phyloP scores from a whole-genome alignment of 2,797 vertebrate species.

The Helarctos malayanus region DNA sequence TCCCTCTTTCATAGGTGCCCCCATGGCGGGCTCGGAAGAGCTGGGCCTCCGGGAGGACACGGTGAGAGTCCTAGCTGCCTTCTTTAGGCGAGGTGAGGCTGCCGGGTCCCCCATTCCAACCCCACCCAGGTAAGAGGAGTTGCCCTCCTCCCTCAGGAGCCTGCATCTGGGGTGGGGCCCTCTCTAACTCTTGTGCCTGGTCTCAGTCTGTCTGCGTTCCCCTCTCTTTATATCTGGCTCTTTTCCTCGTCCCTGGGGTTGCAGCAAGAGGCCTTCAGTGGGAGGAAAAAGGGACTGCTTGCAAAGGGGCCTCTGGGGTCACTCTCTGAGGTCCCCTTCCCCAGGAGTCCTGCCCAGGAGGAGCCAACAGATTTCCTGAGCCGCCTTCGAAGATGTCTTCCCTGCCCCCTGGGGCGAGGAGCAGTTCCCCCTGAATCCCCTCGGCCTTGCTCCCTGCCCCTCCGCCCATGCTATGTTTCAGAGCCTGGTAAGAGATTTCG shows the following conservation, averaged over 20 bases:
- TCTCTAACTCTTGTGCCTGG: not conserved
- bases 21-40: slow-evolving; percentile 82
- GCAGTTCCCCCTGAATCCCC: slow-evolving; percentile 26
- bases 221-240: not conserved
- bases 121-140: slow-evolving; percentile 88
- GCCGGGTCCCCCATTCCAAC: slow-evolving; percentile 42
- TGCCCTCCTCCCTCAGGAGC: not conserved
- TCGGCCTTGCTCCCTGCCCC: slow-evolving; percentile 83
- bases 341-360: slow-evolving; percentile 71
- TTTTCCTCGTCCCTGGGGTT: not conserved
- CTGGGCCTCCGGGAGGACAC: slow-evolving; percentile 91
- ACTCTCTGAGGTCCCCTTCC: slow-evolving; percentile 33
- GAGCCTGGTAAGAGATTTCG: slow-evolving; percentile 79
- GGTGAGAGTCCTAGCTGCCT: slow-evolving; percentile 91
- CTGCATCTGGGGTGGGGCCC: not conserved
- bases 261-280: not conserved
- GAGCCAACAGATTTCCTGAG: slow-evolving; percentile 81
- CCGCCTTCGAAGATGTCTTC: slow-evolving; percentile 81
- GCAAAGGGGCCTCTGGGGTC: not conserved
- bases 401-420: slow-evolving; percentile 74
- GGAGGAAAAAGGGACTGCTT: not conserved
- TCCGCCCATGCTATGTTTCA: slow-evolving; percentile 80
- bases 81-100: slow-evolving; percentile 88
- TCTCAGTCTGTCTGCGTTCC: not conserved
- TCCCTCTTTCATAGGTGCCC: slow-evolving; percentile 56